Evolutionary conservation across 2,113 vertebrate species (phyloP).

Genomic region (Oryzias woworae): DNA sequence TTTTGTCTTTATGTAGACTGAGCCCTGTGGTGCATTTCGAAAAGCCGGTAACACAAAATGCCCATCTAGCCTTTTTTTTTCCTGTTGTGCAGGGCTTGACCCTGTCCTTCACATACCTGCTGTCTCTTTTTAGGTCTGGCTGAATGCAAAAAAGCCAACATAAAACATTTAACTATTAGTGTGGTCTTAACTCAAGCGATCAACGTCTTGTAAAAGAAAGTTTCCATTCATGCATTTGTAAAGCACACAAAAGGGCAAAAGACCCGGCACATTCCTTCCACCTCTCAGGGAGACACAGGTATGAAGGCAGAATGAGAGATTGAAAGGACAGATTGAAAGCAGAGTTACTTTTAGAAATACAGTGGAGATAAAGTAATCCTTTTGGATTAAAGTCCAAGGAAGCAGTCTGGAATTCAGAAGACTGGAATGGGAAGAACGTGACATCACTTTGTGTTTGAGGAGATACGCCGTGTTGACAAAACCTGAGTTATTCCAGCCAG

Average conservation of each 20-base stretch:
- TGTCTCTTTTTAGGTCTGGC: not conserved
- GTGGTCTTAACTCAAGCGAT: not conserved
- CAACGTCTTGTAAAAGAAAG: constrained; percentile 1
- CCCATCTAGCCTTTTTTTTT: too few species aligned
- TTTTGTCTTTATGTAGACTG: too few species aligned
- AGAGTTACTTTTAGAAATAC: constrained; percentile 51
- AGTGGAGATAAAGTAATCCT: constrained; percentile 45
- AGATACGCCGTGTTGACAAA: constrained; percentile 4
- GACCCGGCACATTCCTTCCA: constrained; percentile 61
- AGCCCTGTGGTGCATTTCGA: too few species aligned
- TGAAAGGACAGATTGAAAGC: constrained; percentile 29
- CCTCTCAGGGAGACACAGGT: constrained; percentile 22
- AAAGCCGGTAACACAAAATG: too few species aligned
- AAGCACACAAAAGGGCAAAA: constrained; percentile 20
- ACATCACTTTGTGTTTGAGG: constrained; percentile 21
- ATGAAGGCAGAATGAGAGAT: constrained; percentile 12
- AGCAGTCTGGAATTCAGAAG: constrained; percentile 47
- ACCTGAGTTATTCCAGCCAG: constrained; percentile 1
- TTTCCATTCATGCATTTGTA: constrained; percentile 11
- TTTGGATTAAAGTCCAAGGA: constrained; percentile 34
- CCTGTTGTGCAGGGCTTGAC: not conserved
- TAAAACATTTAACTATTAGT: not conserved
- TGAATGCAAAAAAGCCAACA: not conserved
- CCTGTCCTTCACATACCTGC: not conserved
- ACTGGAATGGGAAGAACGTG: constrained; percentile 56